phyloP scores from a whole-genome alignment of 2,113 vertebrate species.

The Gallinago paraguaiae region DNA sequence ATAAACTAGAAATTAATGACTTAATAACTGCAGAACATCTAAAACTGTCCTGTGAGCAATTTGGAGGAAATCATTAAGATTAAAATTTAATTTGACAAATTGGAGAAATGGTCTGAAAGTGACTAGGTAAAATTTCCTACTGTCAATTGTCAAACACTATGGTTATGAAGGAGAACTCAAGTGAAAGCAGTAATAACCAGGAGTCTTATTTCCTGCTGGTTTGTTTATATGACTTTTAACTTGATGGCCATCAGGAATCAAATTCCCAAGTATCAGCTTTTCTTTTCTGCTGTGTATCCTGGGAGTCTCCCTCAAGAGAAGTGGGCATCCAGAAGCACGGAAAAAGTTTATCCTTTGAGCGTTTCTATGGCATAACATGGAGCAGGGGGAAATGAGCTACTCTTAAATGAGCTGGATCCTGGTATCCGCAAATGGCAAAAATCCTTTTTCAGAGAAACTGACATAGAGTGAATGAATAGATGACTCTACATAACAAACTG shows the following conservation, averaged over 20 bases:
- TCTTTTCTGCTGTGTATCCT: background rate
- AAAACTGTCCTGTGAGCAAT: background rate
- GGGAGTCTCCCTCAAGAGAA: background rate
- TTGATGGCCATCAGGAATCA: background rate
- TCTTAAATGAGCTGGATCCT: background rate
- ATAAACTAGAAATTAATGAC: slow-evolving; percentile 28
- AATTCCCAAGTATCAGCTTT: background rate
- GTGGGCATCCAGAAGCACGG: background rate
- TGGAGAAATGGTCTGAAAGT: background rate
- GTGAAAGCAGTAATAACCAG: background rate
- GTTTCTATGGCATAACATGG: background rate
- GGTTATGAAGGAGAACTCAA: background rate
- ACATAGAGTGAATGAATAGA: background rate
- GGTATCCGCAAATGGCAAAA: background rate
- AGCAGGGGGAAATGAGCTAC: background rate
- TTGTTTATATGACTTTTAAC: background rate
- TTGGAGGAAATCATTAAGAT: background rate
- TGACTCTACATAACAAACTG: background rate
- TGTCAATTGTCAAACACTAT: background rate
- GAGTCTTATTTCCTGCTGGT: background rate
- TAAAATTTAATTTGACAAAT: slow-evolving; percentile 25
- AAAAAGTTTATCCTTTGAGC: background rate
- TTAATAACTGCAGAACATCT: slow-evolving; percentile 1
- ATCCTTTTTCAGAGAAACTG: background rate
- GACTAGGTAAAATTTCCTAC: background rate